Base-by-base conservation (phyloP, 2,888 invertebrate genomes). In the Zeuzera pyrina region DNA sequence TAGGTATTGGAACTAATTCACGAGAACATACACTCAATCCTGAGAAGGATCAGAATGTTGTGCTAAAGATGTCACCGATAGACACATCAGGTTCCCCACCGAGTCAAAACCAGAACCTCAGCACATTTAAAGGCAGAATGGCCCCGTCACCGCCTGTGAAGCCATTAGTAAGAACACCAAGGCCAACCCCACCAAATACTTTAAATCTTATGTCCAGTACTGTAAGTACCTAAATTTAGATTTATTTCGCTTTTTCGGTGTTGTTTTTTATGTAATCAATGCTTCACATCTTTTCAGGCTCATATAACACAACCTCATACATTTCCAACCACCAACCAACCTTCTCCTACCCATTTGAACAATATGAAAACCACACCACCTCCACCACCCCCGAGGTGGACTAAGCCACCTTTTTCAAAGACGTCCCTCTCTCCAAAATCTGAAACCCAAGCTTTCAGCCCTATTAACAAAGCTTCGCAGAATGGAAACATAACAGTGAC, bases 301-400 rank as follows among this genome's bases (percentile, higher is more conserved):
- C 78, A 83, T 65, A 83, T 85, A 76, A 84, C 84, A 60, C 83
- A 83, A 47, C 84, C 84, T 48, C 84, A 84, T 47, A 68, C 83
- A 55, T 83, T 81, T 54, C 83, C 78, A 27, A 70, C 67, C 31
- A 55, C 66, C 46, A 72, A 67, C 45, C 73, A 68, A 53, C 68
- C 70, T 42, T 83, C 81, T 44, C 81, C 78, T 44, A 78, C 68
- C 39, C 73, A 61, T 42, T 30, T 43, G 28, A 64, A 55, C 37
- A 64, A 49, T 40, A 52, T 65, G 28, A 83, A 83, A 63, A 86
- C 74, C 28, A 91, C 91, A 16, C 93, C 94, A 1, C 94, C 94
- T 3, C 92, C 92, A 1, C 94, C 94, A 0, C 94, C 94, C 0
- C 90, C 93, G 8, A 85, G 94, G 52, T 94, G 94, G 93, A 90